Percentiles rank a stretch among this genome's conserved stretches.
Evolutionary conservation across 2,113 vertebrate genomes (phyloP).

Genomic region (Pituophis catenifer): DNA sequence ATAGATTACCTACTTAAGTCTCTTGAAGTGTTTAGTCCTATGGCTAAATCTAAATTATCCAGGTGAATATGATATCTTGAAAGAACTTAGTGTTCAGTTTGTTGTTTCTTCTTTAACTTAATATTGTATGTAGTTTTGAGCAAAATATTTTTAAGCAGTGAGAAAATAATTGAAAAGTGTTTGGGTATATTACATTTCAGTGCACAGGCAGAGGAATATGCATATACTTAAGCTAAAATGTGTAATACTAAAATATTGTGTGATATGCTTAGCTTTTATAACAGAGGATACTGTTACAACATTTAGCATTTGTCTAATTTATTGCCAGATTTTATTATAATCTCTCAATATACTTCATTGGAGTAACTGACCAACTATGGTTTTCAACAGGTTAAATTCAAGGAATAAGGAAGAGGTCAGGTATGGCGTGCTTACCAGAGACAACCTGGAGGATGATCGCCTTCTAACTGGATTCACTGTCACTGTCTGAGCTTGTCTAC

Average conservation of each 20-base stretch:
- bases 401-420: slow-evolving; percentile 10
- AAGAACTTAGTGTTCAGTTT: no score
- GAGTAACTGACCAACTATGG: background rate
- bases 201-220: background rate
- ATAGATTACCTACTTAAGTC: background rate
- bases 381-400: background rate
- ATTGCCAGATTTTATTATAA: background rate
- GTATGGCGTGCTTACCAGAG: slow-evolving; percentile 80
- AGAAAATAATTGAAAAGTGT: background rate
- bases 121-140: background rate
- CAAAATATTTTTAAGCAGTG: background rate
- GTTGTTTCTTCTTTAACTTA: background rate
- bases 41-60: background rate
- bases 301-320: background rate
- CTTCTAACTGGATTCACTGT: slow-evolving; percentile 87
- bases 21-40: background rate
- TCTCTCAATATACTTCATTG: background rate
- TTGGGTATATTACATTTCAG: background rate
- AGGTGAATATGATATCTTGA: no score
- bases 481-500: slow-evolving; percentile 84
- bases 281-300: background rate
- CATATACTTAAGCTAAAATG: background rate
- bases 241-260: background rate
- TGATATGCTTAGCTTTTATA: background rate
- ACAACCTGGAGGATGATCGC: slow-evolving; percentile 87